phyloP scores from a whole-genome alignment of 2,113 vertebrate species.

The Peromyscus leucopus region DNA sequence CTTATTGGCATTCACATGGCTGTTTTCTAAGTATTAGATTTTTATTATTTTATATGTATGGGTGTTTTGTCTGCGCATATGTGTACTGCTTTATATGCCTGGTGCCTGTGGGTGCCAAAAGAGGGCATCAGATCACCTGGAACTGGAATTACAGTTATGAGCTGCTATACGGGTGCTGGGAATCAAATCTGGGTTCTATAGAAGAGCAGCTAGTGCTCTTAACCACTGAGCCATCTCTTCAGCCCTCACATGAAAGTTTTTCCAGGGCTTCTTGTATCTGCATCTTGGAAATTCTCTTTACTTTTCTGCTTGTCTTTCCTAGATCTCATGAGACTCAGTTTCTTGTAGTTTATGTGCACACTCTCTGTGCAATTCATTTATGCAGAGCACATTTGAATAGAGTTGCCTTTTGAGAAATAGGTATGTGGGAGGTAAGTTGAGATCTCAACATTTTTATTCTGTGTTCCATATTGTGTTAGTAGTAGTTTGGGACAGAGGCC shows the following conservation, averaged over 20 bases:
- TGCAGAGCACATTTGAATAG: background rate
- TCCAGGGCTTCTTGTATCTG: background rate
- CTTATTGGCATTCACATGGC: background rate
- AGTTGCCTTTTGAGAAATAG: background rate
- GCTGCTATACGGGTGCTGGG: background rate
- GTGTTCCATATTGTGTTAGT: background rate
- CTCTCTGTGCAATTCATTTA: background rate
- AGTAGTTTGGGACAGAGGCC: background rate
- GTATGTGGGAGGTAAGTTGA: background rate
- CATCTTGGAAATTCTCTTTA: background rate
- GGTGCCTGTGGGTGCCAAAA: background rate
- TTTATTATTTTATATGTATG: background rate
- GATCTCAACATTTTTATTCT: background rate
- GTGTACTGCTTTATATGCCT: background rate
- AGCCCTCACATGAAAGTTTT: background rate
- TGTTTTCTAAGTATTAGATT: background rate
- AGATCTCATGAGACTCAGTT: background rate
- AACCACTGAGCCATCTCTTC: background rate
- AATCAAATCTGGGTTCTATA: background rate
- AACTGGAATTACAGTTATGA: background rate
- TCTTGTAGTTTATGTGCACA: background rate
- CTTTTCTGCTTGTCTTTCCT: background rate
- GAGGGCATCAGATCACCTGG: background rate
- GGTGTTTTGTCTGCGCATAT: background rate
- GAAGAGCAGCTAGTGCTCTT: background rate